Percentiles rank a stretch among this genome's conserved stretches.
Evolutionary conservation across 2,113 vertebrate species (phyloP).

Genomic region (Pheucticus melanocephalus): DNA sequence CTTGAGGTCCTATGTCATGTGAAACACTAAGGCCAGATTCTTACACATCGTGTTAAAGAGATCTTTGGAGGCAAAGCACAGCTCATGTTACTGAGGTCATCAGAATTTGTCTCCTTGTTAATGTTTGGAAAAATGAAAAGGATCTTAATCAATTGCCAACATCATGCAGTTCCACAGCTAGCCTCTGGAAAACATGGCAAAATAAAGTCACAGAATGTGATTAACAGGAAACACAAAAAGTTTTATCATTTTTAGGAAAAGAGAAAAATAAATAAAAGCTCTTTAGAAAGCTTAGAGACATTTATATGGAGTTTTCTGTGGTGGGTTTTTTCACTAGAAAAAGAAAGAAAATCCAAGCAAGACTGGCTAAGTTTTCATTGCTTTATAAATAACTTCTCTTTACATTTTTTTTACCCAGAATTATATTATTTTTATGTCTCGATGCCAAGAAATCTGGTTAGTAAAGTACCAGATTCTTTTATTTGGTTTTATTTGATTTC

Average conservation of each 20-base stretch:
- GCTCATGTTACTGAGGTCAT: not conserved
- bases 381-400: slow-evolving; percentile 77
- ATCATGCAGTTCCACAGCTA: not conserved
- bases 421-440: slow-evolving; percentile 75
- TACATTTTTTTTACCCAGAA: slow-evolving; percentile 75
- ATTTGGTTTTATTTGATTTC: slow-evolving; percentile 95
- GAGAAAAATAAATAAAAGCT: not conserved
- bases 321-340: not conserved
- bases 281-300: not conserved
- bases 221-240: not conserved
- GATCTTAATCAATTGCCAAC: not conserved
- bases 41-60: not conserved
- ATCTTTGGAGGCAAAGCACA: not conserved
- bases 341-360: not conserved
- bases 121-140: not conserved
- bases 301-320: not conserved
- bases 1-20: not conserved
- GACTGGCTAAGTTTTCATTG: slow-evolving; percentile 52
- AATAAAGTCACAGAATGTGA: not conserved
- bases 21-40: not conserved
- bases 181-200: not conserved
- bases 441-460: slow-evolving; percentile 85
- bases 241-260: not conserved
- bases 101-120: not conserved
- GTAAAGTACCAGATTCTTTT: slow-evolving; percentile 87